These are phyloP conservation scores for Sapayoa aenigma DNA, from an alignment of 2,113 vertebrate genomes.

Conservation along the genomic window DNA sequence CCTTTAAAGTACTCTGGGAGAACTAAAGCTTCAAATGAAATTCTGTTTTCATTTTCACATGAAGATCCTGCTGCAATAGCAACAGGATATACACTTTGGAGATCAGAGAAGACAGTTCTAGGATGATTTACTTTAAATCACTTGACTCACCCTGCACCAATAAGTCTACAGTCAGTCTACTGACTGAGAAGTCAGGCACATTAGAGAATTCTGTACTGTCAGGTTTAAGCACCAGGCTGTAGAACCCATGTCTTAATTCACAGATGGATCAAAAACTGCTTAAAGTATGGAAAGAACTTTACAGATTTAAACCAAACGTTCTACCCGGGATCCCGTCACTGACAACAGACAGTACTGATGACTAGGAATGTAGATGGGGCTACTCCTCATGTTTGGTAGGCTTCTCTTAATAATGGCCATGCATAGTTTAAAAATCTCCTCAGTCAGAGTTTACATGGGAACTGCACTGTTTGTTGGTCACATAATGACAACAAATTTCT, in stretches of 20 bases:
- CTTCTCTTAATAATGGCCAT: not conserved
- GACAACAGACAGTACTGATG: not conserved
- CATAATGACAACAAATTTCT: not conserved
- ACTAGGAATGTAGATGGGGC: not conserved
- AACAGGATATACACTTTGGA: not conserved
- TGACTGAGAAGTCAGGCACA: not conserved
- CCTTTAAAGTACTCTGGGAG: conserved; percentile 9
- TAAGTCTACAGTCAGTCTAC: not conserved
- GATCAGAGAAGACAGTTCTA: not conserved
- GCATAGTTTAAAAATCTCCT: not conserved
- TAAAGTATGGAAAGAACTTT: not conserved
- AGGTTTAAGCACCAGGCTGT: not conserved
- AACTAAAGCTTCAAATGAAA: not conserved
- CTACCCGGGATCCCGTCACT: not conserved
- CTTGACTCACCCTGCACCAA: not conserved
- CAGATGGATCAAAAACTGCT: not conserved
- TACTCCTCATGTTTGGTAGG: not conserved
- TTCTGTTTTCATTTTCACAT: conserved; percentile 5
- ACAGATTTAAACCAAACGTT: not conserved
- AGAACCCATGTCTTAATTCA: not conserved
- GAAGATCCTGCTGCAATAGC: not conserved
- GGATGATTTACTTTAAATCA: not conserved
- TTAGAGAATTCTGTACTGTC: not conserved
- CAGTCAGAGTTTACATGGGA: not conserved
- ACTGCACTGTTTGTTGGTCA: fast-evolving